Conservation (phyloP, 1,140 invertebrate genomes). For the Cepaea nemoralis region DNA sequence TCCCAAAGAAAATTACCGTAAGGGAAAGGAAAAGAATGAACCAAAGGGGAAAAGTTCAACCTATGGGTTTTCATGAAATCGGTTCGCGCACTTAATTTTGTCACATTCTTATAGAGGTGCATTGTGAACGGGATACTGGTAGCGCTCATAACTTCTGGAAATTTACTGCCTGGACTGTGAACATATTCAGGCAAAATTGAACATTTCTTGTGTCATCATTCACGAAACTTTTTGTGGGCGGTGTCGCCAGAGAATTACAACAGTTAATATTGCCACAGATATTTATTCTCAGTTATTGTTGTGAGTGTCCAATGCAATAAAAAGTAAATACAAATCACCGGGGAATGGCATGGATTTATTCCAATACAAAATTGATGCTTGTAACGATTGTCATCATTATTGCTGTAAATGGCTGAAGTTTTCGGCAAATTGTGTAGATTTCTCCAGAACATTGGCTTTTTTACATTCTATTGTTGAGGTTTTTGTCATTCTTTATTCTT, state of each 20-base stretch:
- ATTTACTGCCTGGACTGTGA: neutral
- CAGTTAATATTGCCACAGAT: neutral
- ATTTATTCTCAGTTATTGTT: neutral
- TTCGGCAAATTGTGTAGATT: too few relatives aligned
- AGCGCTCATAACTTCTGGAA: neutral
- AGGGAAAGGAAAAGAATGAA: neutral
- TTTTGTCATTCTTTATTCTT: too few relatives aligned
- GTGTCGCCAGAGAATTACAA: neutral
- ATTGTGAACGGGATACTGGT: neutral
- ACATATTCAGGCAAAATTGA: neutral
- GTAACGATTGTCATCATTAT: too few relatives aligned
- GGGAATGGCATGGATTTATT: too few relatives aligned
- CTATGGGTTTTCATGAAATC: neutral
- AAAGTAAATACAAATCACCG: too few relatives aligned
- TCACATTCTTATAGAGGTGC: slow-evolving; percentile 15
- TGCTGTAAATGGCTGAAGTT: too few relatives aligned
- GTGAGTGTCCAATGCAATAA: too few relatives aligned
- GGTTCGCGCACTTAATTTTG: slow-evolving; percentile 27
- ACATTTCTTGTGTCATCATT: neutral
- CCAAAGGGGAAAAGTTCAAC: neutral
- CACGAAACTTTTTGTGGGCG: neutral
- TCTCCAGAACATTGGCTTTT: too few relatives aligned
- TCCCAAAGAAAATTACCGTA: slow-evolving; percentile 25
- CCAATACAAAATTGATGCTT: too few relatives aligned
- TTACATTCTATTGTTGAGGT: too few relatives aligned